phyloP scores from a whole-genome alignment of 2,113 vertebrate species.

The Thermophis baileyi region DNA sequence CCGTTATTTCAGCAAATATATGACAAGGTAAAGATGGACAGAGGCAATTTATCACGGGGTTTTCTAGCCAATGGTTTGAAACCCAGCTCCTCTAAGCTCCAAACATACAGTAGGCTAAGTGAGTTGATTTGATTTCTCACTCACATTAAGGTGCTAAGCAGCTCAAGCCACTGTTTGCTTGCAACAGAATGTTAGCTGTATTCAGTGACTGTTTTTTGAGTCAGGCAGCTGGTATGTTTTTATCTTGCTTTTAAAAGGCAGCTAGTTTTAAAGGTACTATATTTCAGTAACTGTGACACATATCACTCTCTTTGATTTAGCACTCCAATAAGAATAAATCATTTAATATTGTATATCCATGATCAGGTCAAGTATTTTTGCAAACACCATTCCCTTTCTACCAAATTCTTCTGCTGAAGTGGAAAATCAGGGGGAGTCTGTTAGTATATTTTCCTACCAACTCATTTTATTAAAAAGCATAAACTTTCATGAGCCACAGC shows the following conservation, averaged over 20 bases:
- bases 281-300: not conserved
- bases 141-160: conserved; percentile 16
- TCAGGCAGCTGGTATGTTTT: not conserved
- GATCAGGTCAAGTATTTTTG: not conserved
- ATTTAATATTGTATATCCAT: not conserved
- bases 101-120: conserved; percentile 28
- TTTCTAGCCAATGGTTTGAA: conserved; percentile 41
- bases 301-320: not conserved
- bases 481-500: not conserved
- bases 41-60: conserved; percentile 46
- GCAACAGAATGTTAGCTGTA: not conserved
- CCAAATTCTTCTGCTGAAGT: not conserved
- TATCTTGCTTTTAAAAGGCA: not conserved
- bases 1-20: conserved; percentile 46
- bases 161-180: not conserved
- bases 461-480: not conserved
- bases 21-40: conserved; percentile 53
- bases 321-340: not conserved
- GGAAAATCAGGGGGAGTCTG: not conserved
- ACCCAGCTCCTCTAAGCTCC: conserved; percentile 8
- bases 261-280: not conserved
- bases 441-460: not conserved
- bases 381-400: not conserved
- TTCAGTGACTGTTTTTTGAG: not conserved
- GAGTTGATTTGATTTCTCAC: conserved; percentile 31